phyloP scores from a whole-genome alignment of 2,797 vertebrate genomes.

The Heteromormyrus szaboi region DNA sequence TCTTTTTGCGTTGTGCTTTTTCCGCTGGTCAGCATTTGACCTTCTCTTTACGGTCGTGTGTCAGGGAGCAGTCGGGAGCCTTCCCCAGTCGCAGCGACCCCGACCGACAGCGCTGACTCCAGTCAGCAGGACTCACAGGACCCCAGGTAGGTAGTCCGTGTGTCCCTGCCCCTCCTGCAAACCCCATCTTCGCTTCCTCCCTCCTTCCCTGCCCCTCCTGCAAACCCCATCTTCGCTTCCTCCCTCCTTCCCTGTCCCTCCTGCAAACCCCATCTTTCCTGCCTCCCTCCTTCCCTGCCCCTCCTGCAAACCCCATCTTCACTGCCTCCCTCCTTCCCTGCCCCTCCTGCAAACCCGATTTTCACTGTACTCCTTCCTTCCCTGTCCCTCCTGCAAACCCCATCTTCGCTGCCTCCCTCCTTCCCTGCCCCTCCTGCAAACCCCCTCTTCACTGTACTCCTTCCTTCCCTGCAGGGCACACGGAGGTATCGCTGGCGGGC shows the following conservation, averaged over 20 bases:
- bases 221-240: conserved; percentile 10
- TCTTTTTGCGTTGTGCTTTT: not conserved
- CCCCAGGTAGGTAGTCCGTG: conserved; percentile 33
- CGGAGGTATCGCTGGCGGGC: conserved; percentile 82
- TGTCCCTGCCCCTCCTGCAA: not conserved
- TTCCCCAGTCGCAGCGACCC: conserved; percentile 56
- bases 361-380: conserved; percentile 8
- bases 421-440: not conserved
- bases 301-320: not conserved
- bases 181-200: conserved; percentile 3
- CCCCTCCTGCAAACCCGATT: not conserved
- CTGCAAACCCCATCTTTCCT: not conserved
- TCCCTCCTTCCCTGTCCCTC: conserved; percentile 19
- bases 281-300: not conserved
- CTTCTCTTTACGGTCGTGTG: conserved; percentile 22
- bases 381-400: not conserved
- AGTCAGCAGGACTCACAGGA: conserved; percentile 31
- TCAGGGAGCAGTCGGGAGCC: conserved; percentile 55
- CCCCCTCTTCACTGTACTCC: not conserved
- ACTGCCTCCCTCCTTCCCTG: conserved; percentile 33
- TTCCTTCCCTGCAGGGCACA: conserved; percentile 50
- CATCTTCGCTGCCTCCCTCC: not conserved
- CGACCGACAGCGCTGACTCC: conserved; percentile 55
- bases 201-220: not conserved
- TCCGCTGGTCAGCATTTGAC: conserved; percentile 23